phyloP scores from a whole-genome alignment of 2,113 vertebrate species.

The Ceratotherium simum region DNA sequence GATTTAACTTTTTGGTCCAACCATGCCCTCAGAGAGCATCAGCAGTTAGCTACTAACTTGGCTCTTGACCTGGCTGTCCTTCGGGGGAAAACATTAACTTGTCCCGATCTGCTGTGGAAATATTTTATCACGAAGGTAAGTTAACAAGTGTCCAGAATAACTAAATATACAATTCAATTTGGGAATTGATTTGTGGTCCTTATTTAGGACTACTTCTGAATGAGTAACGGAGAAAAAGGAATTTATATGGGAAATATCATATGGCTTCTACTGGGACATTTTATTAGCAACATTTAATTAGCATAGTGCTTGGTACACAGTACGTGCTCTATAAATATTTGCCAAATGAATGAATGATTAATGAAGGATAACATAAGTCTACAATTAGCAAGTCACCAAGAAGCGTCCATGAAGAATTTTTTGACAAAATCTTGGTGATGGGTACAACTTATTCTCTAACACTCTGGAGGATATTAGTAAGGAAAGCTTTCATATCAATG shows the following conservation, averaged over 20 bases:
- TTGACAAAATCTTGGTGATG: conserved; percentile 60
- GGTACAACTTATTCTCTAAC: conserved; percentile 29
- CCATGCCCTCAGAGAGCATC: not conserved
- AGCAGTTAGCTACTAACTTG: conserved; percentile 2
- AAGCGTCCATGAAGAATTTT: conserved; percentile 8
- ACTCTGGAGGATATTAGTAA: not conserved
- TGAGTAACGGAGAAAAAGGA: conserved; percentile 22
- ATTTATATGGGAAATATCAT: conserved; percentile 64
- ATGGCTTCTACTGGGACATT: conserved; percentile 62
- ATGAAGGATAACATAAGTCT: conserved; percentile 59
- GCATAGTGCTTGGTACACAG: conserved; percentile 58
- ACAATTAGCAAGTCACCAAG: conserved; percentile 58
- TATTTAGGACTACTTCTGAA: conserved; percentile 59
- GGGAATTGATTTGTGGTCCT: conserved; percentile 26
- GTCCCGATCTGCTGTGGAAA: conserved; percentile 18
- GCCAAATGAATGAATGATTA: conserved; percentile 64
- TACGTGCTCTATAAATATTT: conserved; percentile 70
- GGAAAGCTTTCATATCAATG: not conserved
- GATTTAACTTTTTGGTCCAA: conserved; percentile 34
- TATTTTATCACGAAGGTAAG: conserved; percentile 42
- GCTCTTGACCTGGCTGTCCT: not conserved
- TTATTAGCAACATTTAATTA: conserved; percentile 72
- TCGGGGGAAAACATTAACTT: not conserved
- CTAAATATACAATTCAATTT: conserved; percentile 38
- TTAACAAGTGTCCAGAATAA: conserved; percentile 48